A percentile compares a stretch with the other conserved stretches of the same genome.
Evolutionary conservation across 2,797 vertebrate genomes (phyloP).

Genomic region (Simalia tracyae): DNA sequence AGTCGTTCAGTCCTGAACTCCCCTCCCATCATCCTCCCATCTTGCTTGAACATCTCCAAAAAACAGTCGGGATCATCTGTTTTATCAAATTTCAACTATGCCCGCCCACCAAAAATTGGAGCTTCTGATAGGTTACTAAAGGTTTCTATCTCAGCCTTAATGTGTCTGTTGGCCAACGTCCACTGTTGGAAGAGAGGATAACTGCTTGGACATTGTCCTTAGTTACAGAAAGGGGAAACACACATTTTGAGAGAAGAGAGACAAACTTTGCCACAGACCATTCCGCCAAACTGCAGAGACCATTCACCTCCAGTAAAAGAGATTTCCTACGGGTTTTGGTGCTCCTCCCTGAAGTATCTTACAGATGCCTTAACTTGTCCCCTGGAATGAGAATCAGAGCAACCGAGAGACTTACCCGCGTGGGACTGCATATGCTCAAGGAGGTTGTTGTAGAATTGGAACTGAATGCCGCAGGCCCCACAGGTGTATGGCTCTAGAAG

Average conservation of each 20-base stretch:
- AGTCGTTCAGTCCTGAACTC: neutral
- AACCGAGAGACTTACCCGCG: slow-evolving; percentile 81
- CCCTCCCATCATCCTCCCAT: neutral
- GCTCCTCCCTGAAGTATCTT: neutral
- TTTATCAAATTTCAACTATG: neutral
- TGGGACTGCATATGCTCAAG: slow-evolving; percentile 99
- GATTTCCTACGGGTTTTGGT: neutral
- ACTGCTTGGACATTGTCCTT: neutral
- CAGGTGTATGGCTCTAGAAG: slow-evolving; percentile 97
- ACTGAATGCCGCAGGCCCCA: slow-evolving; percentile 99
- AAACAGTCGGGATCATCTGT: neutral
- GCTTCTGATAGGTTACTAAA: neutral
- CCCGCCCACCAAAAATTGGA: neutral
- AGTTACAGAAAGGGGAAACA: neutral
- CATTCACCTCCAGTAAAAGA: no score
- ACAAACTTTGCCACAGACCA: neutral
- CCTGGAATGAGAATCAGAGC: neutral
- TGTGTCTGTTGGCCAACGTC: neutral
- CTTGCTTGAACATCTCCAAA: neutral
- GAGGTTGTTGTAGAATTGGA: slow-evolving; percentile 99
- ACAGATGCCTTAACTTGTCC: neutral
- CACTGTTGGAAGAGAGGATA: neutral
- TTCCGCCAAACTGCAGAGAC: no score
- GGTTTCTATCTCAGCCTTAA: neutral
- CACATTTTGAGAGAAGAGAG: neutral